These are phyloP conservation scores for Ailurus styani DNA, from an alignment of 2,113 vertebrate species.

Conservation along the genomic window DNA sequence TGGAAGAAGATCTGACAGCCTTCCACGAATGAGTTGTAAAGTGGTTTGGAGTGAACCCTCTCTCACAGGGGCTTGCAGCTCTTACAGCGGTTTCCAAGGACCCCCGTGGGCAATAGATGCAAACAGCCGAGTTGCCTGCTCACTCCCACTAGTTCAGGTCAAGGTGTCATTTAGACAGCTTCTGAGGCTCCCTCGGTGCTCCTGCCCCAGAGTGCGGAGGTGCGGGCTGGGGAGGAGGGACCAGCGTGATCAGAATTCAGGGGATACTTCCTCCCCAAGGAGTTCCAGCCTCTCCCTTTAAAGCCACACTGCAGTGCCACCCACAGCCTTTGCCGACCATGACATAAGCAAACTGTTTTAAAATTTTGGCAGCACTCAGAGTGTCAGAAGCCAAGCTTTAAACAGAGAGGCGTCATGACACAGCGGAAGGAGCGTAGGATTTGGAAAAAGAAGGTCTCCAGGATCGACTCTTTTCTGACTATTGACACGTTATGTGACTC, in stretches of 20 bases:
- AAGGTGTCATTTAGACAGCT: not conserved
- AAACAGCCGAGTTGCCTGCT: not conserved
- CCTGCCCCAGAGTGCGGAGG: not conserved
- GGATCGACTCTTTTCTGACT: not conserved
- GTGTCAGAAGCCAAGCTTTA: not conserved
- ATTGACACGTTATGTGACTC: not conserved
- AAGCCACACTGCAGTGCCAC: not conserved
- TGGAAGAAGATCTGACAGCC: not conserved
- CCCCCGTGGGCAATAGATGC: not conserved
- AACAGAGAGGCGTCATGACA: not conserved
- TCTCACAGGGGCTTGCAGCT: not conserved
- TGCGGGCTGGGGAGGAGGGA: not conserved
- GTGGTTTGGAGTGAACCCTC: not conserved
- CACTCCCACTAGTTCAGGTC: not conserved
- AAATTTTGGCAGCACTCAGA: not conserved
- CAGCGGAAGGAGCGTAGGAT: not conserved
- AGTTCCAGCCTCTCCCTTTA: not conserved
- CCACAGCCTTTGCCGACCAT: not conserved
- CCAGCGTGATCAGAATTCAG: not conserved
- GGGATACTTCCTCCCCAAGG: not conserved
- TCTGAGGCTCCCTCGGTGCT: not conserved
- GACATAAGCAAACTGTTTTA: not conserved
- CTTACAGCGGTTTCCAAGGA: not conserved
- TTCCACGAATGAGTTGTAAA: fast-evolving
- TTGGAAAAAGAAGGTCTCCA: not conserved